Conservation (phyloP, 2,888 invertebrate genomes). For the Trichopoda pennipes region DNA sequence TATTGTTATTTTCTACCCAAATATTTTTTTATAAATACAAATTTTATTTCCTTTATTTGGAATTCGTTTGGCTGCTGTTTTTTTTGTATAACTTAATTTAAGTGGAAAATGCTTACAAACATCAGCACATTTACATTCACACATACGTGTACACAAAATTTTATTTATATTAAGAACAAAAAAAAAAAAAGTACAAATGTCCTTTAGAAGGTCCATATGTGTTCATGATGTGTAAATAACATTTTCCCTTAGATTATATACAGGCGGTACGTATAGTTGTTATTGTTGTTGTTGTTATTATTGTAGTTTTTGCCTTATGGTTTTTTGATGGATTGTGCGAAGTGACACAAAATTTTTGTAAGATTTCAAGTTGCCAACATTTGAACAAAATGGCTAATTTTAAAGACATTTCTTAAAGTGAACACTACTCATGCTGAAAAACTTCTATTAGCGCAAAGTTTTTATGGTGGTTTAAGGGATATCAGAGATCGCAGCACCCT, state of each 20-base stretch:
- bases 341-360: too few relatives aligned
- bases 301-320: background rate
- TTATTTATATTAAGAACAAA: background rate
- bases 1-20: background rate
- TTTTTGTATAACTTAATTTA: constrained; percentile 48
- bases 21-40: constrained; percentile 12
- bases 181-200: too few relatives aligned
- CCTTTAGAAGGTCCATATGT: background rate
- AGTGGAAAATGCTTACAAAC: constrained; percentile 29
- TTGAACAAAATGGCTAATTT: too few relatives aligned
- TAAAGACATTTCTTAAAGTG: too few relatives aligned
- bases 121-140: background rate
- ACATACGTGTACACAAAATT: too few relatives aligned
- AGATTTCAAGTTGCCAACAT: too few relatives aligned
- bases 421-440: too few relatives aligned
- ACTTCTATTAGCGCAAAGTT: too few relatives aligned
- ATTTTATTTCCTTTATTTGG: constrained; percentile 1
- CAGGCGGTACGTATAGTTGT: constrained; percentile 5
- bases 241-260: constrained; percentile 17
- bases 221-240: background rate
- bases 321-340: constrained; percentile 21
- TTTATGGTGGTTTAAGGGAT: too few relatives aligned
- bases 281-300: constrained; percentile 10
- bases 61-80: constrained; percentile 10
- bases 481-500: too few relatives aligned